phyloP scores from a whole-genome alignment of 2,888 invertebrate species.

The Drosophila prolongata region DNA sequence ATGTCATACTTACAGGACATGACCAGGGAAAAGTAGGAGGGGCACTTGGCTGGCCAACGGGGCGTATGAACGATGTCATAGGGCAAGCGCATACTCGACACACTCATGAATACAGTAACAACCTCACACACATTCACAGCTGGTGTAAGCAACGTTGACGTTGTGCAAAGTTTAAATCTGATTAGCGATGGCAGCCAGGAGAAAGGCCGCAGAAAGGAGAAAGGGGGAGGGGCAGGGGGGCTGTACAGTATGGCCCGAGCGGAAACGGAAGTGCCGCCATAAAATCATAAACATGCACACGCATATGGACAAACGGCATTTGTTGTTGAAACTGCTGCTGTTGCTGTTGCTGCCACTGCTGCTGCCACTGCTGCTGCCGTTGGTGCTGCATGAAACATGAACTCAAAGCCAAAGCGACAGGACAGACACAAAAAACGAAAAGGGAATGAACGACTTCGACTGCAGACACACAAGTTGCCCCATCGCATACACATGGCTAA shows the following conservation, averaged over 20 bases:
- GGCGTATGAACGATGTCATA: conserved; percentile 77
- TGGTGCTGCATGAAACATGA: conserved; percentile 73
- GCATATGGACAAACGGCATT: conserved; percentile 49
- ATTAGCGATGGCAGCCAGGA: conserved; percentile 65
- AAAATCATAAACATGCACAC: conserved; percentile 80
- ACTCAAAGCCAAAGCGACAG: conserved; percentile 57
- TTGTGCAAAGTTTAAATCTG: conserved; percentile 81
- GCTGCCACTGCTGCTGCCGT: conserved; percentile 26
- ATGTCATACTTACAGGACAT: conserved; percentile 63
- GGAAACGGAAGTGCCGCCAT: conserved; percentile 81
- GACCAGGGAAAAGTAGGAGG: conserved; percentile 24
- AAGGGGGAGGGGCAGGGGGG: conserved; percentile 2
- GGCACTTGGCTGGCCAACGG: conserved; percentile 76
- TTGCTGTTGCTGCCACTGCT: no score
- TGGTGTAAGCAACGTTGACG: conserved; percentile 72
- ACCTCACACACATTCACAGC: conserved; percentile 36
- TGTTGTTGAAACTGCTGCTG: conserved; percentile 38
- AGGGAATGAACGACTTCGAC: conserved; percentile 28
- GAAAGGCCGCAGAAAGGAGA: not conserved
- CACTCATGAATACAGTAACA: conserved; percentile 26
- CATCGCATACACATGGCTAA: conserved; percentile 12
- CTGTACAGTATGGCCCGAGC: conserved; percentile 66
- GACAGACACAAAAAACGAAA: conserved; percentile 14
- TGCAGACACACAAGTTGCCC: conserved; percentile 59
- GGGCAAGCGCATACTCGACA: conserved; percentile 59